Evolutionary conservation across 2,888 invertebrate genomes (phyloP), one percentile per base, ranked within the genome.

Genomic region (Embidobia sp.): DNA sequence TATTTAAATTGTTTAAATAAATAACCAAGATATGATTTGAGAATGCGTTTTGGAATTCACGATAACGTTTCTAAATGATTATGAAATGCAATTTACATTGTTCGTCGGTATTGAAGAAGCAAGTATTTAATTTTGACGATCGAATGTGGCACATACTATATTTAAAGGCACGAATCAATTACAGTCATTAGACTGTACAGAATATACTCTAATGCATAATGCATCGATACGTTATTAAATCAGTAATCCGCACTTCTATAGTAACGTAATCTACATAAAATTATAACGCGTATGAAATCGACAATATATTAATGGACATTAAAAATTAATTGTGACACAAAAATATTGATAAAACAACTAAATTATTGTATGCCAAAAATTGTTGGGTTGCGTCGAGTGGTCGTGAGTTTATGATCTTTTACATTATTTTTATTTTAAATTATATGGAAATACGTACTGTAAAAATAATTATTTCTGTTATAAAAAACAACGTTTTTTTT

Each of bases 171-270:
- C 8, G 16, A 8, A 40, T 42, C 31, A n/a, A 57, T 57, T 31
- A 31, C 31, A 57, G 42, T 31, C 10, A 13, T 44, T 44, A 11
- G 10, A 26, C 26, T 7, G 13, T 57, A 46, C 13, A 46, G 18
- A 59, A 44, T 8, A 18, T 11, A 59, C 27, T 55, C 59, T 16
- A 13, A 59, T 44, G 44, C 59, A 59, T 59, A 31, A 59, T 59
- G 22, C 46, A 59, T 46, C 22, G 27, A 44, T 46, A 31, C 33
- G 10, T 46, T 33, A 44, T 46, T 33, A 59, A 59, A 13, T 33
- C 46, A 59, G 29, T 53, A 53, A 37, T 53, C 27, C 37, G 37
- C 35, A 51, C 37, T 35, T 53, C 26, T 15, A 10, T 4, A 16
- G 3, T 15, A 37, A 37, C 10, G 5, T 3, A 55, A 46, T 46